Evolutionary conservation across 2,113 vertebrate genomes (phyloP), one percentile per base, ranked within the genome.

Genomic region (Macaca mulatta): DNA sequence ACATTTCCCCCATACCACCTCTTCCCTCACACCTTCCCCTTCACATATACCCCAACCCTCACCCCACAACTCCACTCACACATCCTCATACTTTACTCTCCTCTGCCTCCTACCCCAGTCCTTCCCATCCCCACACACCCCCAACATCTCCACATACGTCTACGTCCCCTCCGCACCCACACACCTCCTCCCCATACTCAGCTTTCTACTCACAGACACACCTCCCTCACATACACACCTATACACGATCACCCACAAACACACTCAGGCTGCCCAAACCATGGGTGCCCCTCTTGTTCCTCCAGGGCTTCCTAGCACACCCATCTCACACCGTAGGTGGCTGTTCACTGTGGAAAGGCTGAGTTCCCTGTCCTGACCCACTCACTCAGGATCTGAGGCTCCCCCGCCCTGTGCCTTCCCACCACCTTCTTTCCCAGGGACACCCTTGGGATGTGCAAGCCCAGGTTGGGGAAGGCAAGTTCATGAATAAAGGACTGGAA

Each of bases 401-500:
- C 35, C 25, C 89, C 1, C 0, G 27, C 43, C 40, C 14, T 9
- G 0, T 5, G n/a, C n/a, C 27, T 70, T 61, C 59, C 61, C 64
- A 69, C 32, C 32, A 35, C 64, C 22, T 3, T 70, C 30, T 48
- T 74, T 89, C 52, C 69, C 43, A 25, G 45, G 50, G 43, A 79
- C 45, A 61, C 23, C 48, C 32, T 27, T 17, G n/a, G 38, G 22
- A 38, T 22, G n/a, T 16, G 18, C 27, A 27, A 87, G 55, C n/a
- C 9, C 2, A 23, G 86, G 18, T 3, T 25, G 50, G 67, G 17
- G 48, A 67, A 48, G 78, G 78, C 22, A 17, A 50, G 35, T 72
- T 95, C 40, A 23, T 11, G 80, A 59, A 89, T 27, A 82, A 84
- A 89, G 43, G 50, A 22, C 70, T 84, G 59, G 94, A 86, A 77